These are phyloP conservation scores for Catajapyx aquilonaris DNA, from an alignment of 1,140 invertebrate species.

Conservation along the genomic window DNA sequence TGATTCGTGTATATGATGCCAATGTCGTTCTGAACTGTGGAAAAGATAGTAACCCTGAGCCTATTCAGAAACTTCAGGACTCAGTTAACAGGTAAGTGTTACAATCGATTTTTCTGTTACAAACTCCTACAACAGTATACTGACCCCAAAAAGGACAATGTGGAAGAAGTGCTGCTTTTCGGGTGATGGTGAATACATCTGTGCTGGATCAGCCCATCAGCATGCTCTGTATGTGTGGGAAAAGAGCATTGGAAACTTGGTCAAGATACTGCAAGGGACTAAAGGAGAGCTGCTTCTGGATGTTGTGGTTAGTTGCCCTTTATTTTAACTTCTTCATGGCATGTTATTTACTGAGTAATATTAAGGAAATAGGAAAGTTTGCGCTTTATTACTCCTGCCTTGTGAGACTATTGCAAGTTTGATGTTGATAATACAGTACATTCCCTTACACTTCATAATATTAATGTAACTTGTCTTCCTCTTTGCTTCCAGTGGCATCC, in stretches of 20 bases:
- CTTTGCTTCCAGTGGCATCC: slow-evolving; percentile 58
- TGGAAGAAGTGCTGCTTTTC: slow-evolving; percentile 99
- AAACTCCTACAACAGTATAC: too few relatives aligned
- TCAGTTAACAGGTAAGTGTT: slow-evolving; percentile 91
- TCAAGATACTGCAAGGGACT: slow-evolving; percentile 96
- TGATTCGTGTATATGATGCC: slow-evolving; percentile 88
- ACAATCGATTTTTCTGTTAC: too few relatives aligned
- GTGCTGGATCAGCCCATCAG: slow-evolving; percentile 88
- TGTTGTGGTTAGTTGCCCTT: slow-evolving; percentile 57
- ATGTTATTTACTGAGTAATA: too few relatives aligned
- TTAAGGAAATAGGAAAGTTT: too few relatives aligned
- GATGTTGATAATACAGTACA: too few relatives aligned
- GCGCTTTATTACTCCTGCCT: too few relatives aligned
- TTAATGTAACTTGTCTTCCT: not conserved
- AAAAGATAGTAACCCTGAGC: slow-evolving; percentile 81
- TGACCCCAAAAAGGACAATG: slow-evolving; percentile 70
- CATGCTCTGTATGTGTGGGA: slow-evolving; percentile 99
- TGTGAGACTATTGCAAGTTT: too few relatives aligned
- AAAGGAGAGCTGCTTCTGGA: slow-evolving; percentile 93
- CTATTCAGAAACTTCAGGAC: slow-evolving; percentile 94
- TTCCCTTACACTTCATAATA: not conserved
- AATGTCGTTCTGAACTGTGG: slow-evolving; percentile 70
- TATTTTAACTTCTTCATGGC: too few relatives aligned
- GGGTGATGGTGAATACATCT: slow-evolving; percentile 98
- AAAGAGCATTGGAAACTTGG: slow-evolving; percentile 89